Percentiles rank a stretch among this genome's conserved stretches.
Evolutionary conservation across 2,888 invertebrate genomes (phyloP).

Genomic region (Phaonia tiefii): DNA sequence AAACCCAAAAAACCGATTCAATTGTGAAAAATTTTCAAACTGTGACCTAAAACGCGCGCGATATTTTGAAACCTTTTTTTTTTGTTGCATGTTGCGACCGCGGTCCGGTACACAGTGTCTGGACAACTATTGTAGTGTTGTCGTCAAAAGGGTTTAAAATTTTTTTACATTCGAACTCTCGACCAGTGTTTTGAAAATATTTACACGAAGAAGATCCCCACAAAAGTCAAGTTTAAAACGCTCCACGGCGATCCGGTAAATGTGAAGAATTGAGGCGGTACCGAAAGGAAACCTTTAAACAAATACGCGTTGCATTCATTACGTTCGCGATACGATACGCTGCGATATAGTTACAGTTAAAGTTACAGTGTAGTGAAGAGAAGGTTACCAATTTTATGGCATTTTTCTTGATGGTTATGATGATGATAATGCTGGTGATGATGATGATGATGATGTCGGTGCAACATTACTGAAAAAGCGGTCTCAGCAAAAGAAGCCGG

Average conservation of each 20-base stretch:
- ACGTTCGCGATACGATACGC: background rate
- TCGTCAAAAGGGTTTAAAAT: background rate
- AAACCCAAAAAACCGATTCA: slow-evolving; percentile 6
- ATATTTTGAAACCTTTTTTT: slow-evolving; percentile 52
- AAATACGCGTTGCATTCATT: background rate
- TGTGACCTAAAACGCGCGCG: slow-evolving; percentile 67
- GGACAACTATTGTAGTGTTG: background rate
- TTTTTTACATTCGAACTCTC: background rate
- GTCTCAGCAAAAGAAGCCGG: slow-evolving; percentile 40
- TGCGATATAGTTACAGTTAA: slow-evolving; percentile 1
- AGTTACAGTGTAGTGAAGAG: slow-evolving; percentile 30
- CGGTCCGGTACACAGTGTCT: background rate
- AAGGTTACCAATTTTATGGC: slow-evolving; percentile 54
- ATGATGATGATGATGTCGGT: too few species aligned
- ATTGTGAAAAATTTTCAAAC: slow-evolving; percentile 56
- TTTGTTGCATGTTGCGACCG: background rate
- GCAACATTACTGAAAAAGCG: slow-evolving; percentile 6
- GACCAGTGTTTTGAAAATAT: slow-evolving; percentile 24
- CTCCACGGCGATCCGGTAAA: background rate
- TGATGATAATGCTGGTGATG: too few species aligned
- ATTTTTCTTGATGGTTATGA: slow-evolving; percentile 24
- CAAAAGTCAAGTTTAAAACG: slow-evolving; percentile 8
- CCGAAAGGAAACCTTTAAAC: slow-evolving; percentile 8
- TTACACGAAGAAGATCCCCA: slow-evolving; percentile 23
- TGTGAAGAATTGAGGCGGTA: background rate